Evolutionary conservation across 2,797 vertebrate genomes (phyloP), one percentile per base, ranked within the genome.

Genomic region (Danio aesculapii): DNA sequence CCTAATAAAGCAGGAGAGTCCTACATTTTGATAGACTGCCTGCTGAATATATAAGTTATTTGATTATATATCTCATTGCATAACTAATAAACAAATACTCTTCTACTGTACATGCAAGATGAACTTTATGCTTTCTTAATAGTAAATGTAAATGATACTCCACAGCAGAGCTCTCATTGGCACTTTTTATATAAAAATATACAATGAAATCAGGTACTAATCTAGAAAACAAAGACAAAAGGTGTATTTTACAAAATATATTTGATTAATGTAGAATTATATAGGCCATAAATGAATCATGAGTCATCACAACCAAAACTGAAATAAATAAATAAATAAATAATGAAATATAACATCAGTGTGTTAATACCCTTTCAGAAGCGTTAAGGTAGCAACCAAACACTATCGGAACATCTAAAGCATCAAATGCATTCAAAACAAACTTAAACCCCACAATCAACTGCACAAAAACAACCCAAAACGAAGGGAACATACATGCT

Each of bases 351-450:
- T 30, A 62, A 71, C 57, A 52, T 46, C 5, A n/a, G 47, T 47
- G 5, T 43, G 46, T 49, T 71, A 4, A 43, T 19, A 62, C 52
- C 30, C 17, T 6, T 71, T 67, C 67, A 43, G 21, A 69, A 47
- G 52, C 43, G 47, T 47, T 41, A 58, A 73, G 7, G 61, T 19
- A 64, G 14, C 39, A 72, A 57, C 61, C 17, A 64, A 74, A 73
- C 16, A 58, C 17, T 7, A 66, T 55, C 62, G 64, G 16, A 5
- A 59, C 5, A 8, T 30, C 57, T 1, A 16, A 64, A 52, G 11
- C 62, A 8, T 63, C 12, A 6, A 55, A 76, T 53, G 53, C 39
- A 17, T 53, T n/a, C 11, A 8, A 43, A 59, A 72, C 44, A 50
- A 69, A 44, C 17, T 19, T 8, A 50, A 50, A 69, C 30, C 21